Evolutionary conservation across 2,888 invertebrate genomes (phyloP), one percentile per base, ranked within the genome.

Genomic region (Papilio gigon): DNA sequence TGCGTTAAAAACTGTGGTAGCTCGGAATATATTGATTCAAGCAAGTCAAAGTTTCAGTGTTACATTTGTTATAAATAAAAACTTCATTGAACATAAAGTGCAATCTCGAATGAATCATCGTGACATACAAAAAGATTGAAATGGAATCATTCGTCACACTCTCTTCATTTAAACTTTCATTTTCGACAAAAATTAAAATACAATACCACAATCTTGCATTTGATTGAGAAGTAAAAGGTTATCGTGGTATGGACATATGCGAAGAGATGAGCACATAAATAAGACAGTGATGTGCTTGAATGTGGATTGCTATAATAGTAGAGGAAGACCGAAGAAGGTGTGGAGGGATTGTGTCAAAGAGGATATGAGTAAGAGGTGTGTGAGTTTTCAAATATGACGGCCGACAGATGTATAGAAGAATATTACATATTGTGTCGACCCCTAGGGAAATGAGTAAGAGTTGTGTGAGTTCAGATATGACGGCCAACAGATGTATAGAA

Each of bases 101-200:
- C 9, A 42, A 14, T 59, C 35, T 37, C 20, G 17, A 44, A 64
- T 30, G 53, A 44, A 33, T 35, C 17, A 14, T 25, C 12, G 8
- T 44, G 22, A 30, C 53, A 44, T 37, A 47, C 56, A 50, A 47
- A 44, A 42, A 58, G 42, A 53, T 61, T 62, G 53, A 61, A 56
- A 50, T 22, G 30, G 42, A 44, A n/a, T 44, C 20, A 58, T 68
- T 64, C 63, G 68, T 68, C 30, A 68, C 68, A 68, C 68, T 68
- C 44, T 68, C 68, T 68, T 33, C 44, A 27, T 47, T 22, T 58
- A 35, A 0, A 68, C 68, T 68, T 68, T 68, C 68, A 47, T 64
- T 68, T 62, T 68, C 30, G 17, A n/a, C n/a, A 27, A 30, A 30
- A 56, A 30, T 56, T 56, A 14, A 53, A 30, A 56, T 30, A 56